Evolutionary conservation across 2,888 invertebrate genomes (phyloP), one percentile per base, ranked within the genome.

Genomic region (Theodoxus fluviatilis): DNA sequence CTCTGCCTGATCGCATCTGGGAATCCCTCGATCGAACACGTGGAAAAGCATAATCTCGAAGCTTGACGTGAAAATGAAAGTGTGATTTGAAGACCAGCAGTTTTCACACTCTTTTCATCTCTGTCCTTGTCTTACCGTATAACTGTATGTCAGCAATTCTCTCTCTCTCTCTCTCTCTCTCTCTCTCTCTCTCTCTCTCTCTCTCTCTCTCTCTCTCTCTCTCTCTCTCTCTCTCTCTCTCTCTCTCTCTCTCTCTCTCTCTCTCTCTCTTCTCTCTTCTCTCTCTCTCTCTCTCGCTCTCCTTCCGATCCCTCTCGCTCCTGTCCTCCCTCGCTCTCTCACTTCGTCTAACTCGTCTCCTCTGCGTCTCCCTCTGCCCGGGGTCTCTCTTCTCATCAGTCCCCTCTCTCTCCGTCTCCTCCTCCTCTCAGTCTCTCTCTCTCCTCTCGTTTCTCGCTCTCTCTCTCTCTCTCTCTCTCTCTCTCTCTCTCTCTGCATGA

Each of bases 201-300:
- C n/a, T 6, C n/a, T 52, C 52, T 52, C 52, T 52, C 22, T 52
- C 9, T 52, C 22, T 52, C 9, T 52, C 22, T 52, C 22, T 52
- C 52, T 52, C 9, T 52, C 52, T 22, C 52, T 52, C 52, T 52
- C 52, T 52, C 52, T 52, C 52, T 52, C n/a, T 52, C 9, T 4
- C 52, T 52, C 52, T 52, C 52, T 52, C 52, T 52, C 52, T 52
- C 9, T 52, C 52, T 52, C 9, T 52, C 22, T 52, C 52, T 52
- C 9, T 52, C 52, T 52, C 22, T 52, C 52, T 52, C 22, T 52
- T 25, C 25, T n/a, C 25, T 25, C 25, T n/a, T 52, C 52, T 52
- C 52, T 52, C 52, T 18, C 52, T 52, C 6, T 52, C 52, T 52
- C 3, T 64, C 12, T 40, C 3, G 38, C 64, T 40, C n/a, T 64